Evolutionary conservation across 2,888 invertebrate genomes (phyloP), one percentile per base, ranked within the genome.

Genomic region (Drosophila subquinaria): DNA sequence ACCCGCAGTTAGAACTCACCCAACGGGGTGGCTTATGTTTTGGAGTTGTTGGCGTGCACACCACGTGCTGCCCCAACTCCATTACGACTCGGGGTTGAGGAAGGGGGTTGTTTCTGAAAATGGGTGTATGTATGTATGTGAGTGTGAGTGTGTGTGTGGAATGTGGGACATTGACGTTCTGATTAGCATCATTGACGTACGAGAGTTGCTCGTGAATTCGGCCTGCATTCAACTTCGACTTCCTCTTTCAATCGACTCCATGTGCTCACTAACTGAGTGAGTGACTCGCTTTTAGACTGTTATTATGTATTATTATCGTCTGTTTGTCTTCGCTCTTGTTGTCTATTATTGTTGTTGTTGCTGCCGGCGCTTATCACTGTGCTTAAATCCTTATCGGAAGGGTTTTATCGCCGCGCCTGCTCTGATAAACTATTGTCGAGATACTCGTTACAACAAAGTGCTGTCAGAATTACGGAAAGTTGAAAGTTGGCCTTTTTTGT

Each of bases 281-380:
- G 73, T 69, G 43, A 63, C 50, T 68, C 30, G 55, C 55, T 47
- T 71, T 36, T 65, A 56, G 68, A 64, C 84, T 89, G 57, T 89
- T 87, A 85, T 85, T 85, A 79, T 70, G 76, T 79, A 83, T 87
- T 85, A 85, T 85, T 85, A 85, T 83, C 81, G 81, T 87, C 67
- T 85, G 89, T 89, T 89, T 85, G 84, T 87, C 81, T 74, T 76
- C 64, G 61, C 64, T 56, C 47, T 69, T 61, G 65, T 53, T 59
- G 51, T 33, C 55, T 64, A 1, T 50, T 15, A 48, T 62, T 69
- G 72, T 47, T 70, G 56, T 47, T 60, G 62, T 73, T 65, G 63
- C 52, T 65, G 63, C 52, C 66, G 55, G 53, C 67, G 80, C 77
- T 87, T 83, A 88, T 83, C 88, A 83, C 80, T 66, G 86, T 86